Conservation (phyloP, 2,888 invertebrate species). For the Cotesia congregata region DNA sequence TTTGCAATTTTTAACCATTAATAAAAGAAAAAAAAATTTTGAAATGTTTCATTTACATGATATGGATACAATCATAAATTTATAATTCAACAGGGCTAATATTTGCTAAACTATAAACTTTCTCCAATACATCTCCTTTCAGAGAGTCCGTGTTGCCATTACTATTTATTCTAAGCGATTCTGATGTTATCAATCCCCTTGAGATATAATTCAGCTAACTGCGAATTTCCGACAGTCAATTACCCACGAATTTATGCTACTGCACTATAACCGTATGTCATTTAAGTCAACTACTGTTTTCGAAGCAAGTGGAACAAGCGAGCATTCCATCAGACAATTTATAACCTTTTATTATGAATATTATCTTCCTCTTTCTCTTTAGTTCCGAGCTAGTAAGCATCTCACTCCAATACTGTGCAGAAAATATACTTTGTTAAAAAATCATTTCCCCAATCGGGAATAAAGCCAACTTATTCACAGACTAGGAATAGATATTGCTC, state of each 20-base stretch:
- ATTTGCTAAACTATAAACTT: neutral
- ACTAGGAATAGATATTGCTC: constrained; percentile 55
- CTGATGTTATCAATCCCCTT: constrained; percentile 7
- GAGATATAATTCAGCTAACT: constrained; percentile 21
- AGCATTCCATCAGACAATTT: constrained; percentile 20
- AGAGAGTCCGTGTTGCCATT: neutral
- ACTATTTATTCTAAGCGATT: constrained; percentile 5
- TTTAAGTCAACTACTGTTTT: constrained; percentile 6
- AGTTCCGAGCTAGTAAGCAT: neutral
- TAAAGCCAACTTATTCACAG: constrained; percentile 54
- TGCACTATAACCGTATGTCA: constrained; percentile 4
- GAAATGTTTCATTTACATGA: too few species aligned
- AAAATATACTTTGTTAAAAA: constrained; percentile 40
- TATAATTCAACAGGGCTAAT: too few species aligned
- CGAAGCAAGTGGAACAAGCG: constrained; percentile 12
- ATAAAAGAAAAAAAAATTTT: too few species aligned
- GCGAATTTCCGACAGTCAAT: constrained; percentile 21
- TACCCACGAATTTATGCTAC: constrained; percentile 4
- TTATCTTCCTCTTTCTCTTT: constrained; percentile 12
- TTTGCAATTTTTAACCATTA: too few species aligned
- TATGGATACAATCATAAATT: too few species aligned
- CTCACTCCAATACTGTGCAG: constrained; percentile 38
- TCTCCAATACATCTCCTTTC: neutral
- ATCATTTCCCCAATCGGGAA: constrained; percentile 54
- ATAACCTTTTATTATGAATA: constrained; percentile 10